Conservation (phyloP, 2,797 vertebrate genomes). For the Phoebastria nigripes region DNA sequence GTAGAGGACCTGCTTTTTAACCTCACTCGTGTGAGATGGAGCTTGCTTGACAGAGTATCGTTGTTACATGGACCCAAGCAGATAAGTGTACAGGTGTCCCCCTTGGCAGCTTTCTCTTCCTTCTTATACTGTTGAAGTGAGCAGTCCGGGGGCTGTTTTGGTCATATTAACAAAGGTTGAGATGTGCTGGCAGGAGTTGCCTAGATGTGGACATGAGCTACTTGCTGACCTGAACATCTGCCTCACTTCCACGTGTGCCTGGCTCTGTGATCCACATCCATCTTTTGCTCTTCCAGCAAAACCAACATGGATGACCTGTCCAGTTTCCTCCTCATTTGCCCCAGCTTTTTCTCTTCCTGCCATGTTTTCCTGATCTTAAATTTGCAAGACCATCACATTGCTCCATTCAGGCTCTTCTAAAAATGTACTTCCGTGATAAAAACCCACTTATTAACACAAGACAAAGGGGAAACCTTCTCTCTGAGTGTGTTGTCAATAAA, state of each 20-base stretch:
- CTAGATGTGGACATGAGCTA: neutral
- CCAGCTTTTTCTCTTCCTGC: neutral
- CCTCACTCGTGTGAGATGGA: neutral
- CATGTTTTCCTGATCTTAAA: neutral
- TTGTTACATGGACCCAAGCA: neutral
- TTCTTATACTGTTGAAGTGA: neutral
- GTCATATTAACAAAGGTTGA: neutral
- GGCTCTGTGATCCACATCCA: neutral
- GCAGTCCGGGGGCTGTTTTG: neutral
- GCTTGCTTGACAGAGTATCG: neutral
- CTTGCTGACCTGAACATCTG: neutral
- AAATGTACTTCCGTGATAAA: neutral
- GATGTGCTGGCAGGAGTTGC: neutral
- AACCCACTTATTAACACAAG: neutral
- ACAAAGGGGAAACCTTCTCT: neutral
- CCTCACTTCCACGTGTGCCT: neutral
- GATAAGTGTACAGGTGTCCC: neutral
- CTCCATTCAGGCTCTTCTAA: neutral
- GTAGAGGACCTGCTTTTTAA: neutral
- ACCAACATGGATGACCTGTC: neutral
- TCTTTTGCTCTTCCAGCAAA: neutral
- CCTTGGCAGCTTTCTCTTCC: neutral
- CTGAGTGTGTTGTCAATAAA: neutral
- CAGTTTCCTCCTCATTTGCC: neutral
- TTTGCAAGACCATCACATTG: neutral